These are phyloP conservation scores for Oreochromis niloticus DNA, from an alignment of 2,113 vertebrate genomes.

Conservation along the genomic window DNA sequence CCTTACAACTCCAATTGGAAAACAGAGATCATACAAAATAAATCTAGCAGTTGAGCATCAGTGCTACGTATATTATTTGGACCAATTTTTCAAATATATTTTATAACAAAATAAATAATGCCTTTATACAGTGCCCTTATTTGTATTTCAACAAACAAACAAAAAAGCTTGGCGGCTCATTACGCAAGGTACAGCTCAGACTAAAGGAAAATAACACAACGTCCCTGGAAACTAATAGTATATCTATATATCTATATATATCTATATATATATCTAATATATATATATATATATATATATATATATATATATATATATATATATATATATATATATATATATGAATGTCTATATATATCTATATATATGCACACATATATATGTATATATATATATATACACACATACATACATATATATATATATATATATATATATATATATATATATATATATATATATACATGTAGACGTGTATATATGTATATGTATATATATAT, in stretches of 20 bases:
- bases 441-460: neutral
- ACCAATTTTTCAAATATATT: slow-evolving; percentile 85
- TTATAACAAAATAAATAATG: slow-evolving; percentile 94
- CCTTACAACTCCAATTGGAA: slow-evolving; percentile 84
- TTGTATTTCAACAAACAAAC: slow-evolving; percentile 83
- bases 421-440: no score
- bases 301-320: neutral
- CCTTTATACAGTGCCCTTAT: slow-evolving; percentile 86
- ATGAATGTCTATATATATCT: slow-evolving; percentile 14
- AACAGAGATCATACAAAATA: slow-evolving; percentile 85
- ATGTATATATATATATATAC: neutral
- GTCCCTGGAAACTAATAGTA: slow-evolving; percentile 80
- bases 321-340: slow-evolving; percentile 40
- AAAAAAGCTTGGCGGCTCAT: slow-evolving; percentile 93
- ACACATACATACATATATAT: accelerated
- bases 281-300: slow-evolving; percentile 41
- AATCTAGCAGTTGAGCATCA: slow-evolving; percentile 81
- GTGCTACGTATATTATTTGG: slow-evolving; percentile 81
- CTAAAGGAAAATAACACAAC: slow-evolving; percentile 83
- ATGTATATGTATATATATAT: neutral
- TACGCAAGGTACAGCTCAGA: slow-evolving; percentile 92
- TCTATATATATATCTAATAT: slow-evolving; percentile 42
- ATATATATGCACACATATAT: slow-evolving; percentile 42
- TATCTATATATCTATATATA: slow-evolving; percentile 59
- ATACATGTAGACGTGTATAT: slow-evolving; percentile 40